Evolutionary conservation across 2,113 vertebrate genomes (phyloP).

Genomic region (Neotoma lepida): DNA sequence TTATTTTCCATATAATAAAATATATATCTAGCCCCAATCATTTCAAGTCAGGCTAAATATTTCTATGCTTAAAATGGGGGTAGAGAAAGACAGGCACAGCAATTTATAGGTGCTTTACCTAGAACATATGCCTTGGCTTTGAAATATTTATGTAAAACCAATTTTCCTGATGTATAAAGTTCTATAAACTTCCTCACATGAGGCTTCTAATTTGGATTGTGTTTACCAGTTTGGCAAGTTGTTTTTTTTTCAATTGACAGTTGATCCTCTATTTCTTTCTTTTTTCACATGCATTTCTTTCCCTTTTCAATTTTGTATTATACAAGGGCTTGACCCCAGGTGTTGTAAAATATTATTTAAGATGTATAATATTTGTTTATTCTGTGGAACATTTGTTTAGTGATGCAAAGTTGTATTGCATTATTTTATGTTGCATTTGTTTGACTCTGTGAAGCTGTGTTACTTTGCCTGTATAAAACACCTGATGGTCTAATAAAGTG

Average conservation of each 20-base stretch:
- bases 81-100: conserved; percentile 64
- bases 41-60: conserved; percentile 69
- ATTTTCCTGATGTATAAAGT: conserved; percentile 41
- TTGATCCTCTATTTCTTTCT: background rate
- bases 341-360: too few relatives aligned
- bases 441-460: too few relatives aligned
- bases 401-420: too few relatives aligned
- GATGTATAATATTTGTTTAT: too few relatives aligned
- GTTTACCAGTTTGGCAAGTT: conserved; percentile 25
- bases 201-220: conserved; percentile 43
- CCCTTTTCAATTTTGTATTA: conserved; percentile 17
- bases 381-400: too few relatives aligned
- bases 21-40: conserved; percentile 53
- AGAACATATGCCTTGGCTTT: background rate
- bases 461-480: too few relatives aligned
- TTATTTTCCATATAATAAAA: conserved; percentile 60
- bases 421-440: too few relatives aligned
- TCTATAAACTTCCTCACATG: conserved; percentile 10
- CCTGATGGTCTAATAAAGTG: too few relatives aligned
- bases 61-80: conserved; percentile 58
- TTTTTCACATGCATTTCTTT: background rate
- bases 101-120: conserved; percentile 74
- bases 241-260: background rate
- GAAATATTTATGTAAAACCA: conserved; percentile 53
- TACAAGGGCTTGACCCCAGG: background rate